These are phyloP conservation scores for Aspidiotus rigidus DNA, from an alignment of 2,888 invertebrate genomes.

Conservation along the genomic window DNA sequence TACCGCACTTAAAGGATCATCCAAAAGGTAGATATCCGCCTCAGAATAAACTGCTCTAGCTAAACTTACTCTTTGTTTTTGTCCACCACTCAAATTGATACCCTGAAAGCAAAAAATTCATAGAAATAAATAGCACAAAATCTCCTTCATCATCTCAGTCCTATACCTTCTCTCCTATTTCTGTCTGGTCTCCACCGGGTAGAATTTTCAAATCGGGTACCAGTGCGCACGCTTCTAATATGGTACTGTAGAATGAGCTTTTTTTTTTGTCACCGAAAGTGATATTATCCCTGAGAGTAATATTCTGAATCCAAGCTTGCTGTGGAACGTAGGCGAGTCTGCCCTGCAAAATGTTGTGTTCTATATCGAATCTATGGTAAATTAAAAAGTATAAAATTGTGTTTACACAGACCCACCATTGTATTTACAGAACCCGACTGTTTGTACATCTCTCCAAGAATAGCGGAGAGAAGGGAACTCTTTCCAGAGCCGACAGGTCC, in stretches of 20 bases:
- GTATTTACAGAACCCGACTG: conserved; percentile 69
- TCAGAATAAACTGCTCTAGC: too few relatives aligned
- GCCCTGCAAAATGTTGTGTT: conserved; percentile 43
- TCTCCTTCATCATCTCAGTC: not conserved
- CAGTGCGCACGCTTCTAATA: conserved; percentile 84
- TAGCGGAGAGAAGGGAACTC: conserved; percentile 76
- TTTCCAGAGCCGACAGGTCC: conserved; percentile 84
- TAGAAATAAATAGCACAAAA: too few relatives aligned
- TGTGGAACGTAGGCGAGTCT: conserved; percentile 78
- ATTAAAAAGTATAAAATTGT: too few relatives aligned
- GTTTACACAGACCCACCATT: conserved; percentile 41
- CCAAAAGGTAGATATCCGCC: too few relatives aligned
- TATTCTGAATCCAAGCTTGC: conserved; percentile 98
- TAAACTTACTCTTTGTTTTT: too few relatives aligned
- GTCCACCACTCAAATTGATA: too few relatives aligned
- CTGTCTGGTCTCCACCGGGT: conserved; percentile 91
- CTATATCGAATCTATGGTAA: not conserved
- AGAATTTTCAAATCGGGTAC: conserved; percentile 85
- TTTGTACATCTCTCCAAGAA: conserved; percentile 86
- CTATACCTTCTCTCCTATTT: conserved; percentile 61
- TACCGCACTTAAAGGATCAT: too few relatives aligned
- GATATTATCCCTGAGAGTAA: conserved; percentile 84
- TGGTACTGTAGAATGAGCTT: conserved; percentile 61
- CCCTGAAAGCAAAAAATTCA: too few relatives aligned
- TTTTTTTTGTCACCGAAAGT: conserved; percentile 72